Conservation (phyloP, 2,888 invertebrate species). For the Dorcus hopei region DNA sequence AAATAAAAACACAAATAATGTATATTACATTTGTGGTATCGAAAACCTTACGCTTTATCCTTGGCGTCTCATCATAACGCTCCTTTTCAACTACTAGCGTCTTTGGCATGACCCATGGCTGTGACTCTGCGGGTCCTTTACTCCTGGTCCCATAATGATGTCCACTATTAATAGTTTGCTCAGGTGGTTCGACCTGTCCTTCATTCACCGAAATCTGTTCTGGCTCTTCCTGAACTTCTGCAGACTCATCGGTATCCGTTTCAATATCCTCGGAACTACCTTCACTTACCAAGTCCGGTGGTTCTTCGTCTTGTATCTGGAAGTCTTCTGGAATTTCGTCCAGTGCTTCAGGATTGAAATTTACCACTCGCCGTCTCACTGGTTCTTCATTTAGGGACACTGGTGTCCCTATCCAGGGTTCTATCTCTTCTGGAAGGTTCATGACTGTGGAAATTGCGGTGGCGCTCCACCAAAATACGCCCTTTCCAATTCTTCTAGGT, state of each 20-base stretch:
- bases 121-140: not conserved
- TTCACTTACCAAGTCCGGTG: not conserved
- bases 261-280: not conserved
- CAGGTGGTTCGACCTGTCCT: too few relatives aligned
- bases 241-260: not conserved
- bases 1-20: too few relatives aligned
- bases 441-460: too few relatives aligned
- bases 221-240: not conserved
- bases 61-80: too few relatives aligned
- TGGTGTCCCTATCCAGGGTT: not conserved
- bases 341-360: not conserved
- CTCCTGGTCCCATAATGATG: not conserved
- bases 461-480: too few relatives aligned
- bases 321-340: not conserved
- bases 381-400: too few relatives aligned
- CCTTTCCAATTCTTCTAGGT: not conserved
- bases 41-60: too few relatives aligned
- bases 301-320: not conserved
- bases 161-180: too few relatives aligned
- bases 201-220: not conserved
- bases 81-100: not conserved
- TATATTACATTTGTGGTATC: too few relatives aligned
- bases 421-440: not conserved
- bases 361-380: too few relatives aligned
- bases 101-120: not conserved